Conservation (phyloP, 2,888 invertebrate genomes). For the Noctua fimbriata region DNA sequence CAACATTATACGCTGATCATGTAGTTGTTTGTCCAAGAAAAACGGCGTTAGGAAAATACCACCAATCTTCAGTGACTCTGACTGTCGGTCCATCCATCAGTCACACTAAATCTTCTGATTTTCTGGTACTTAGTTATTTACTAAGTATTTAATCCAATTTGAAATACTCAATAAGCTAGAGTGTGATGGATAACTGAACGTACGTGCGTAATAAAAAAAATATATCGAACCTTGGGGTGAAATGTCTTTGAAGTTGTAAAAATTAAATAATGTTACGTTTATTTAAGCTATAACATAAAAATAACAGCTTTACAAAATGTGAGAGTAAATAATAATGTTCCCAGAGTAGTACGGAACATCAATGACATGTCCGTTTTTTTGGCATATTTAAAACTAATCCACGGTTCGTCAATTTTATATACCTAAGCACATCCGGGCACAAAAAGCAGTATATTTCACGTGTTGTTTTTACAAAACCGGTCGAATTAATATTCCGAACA, state of each 20-base stretch:
- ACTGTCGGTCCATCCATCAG: background rate
- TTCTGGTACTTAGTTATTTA: background rate
- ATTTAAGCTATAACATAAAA: background rate
- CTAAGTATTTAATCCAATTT: background rate
- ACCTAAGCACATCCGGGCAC: conserved; percentile 39
- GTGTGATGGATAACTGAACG: background rate
- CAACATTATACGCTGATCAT: background rate
- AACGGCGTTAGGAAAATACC: background rate
- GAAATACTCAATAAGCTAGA: background rate
- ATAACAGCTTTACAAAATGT: background rate
- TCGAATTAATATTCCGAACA: conserved; percentile 57
- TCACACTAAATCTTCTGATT: background rate
- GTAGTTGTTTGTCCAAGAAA: too few species aligned
- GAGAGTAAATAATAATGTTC: background rate
- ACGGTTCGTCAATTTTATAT: conserved; percentile 18
- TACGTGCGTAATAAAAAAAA: background rate
- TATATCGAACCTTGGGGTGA: background rate
- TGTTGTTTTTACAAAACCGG: conserved; percentile 57
- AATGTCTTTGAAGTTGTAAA: too few species aligned
- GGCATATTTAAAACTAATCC: conserved; percentile 19
- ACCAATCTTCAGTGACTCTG: background rate
- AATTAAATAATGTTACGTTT: background rate
- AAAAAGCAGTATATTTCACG: conserved; percentile 34
- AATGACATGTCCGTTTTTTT: background rate
- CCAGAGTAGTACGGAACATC: background rate